Base-by-base conservation (phyloP, 2,888 invertebrate species). In the Ctena decussata region DNA sequence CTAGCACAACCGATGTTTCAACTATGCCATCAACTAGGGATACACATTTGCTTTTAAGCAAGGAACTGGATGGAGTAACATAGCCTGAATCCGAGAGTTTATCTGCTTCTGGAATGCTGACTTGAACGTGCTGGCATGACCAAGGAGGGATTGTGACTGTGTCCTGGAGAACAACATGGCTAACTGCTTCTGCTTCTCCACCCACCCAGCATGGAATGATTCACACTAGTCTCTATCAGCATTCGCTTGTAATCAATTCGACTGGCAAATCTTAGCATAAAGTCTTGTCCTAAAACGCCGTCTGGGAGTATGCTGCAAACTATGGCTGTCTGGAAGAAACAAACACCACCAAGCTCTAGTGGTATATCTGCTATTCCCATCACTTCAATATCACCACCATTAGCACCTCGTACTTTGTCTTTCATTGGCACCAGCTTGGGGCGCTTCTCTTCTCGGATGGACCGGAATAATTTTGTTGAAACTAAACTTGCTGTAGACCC, bases 391-490 rank as follows among this genome's bases (percentile, higher is more conserved):
- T 37, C 24, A 24, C 41, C 24, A 70, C 70, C 70, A 70, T 70
- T 70, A 3, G n/a, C 70, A 24, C 41, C 70, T 8, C 41, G 70
- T 18, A 70, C 39, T 12, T 70, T 37, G n/a, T 37, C 70, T 24
- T 37, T 37, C 37, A 37, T 37, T 18, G n/a, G n/a, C n/a, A n/a
- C n/a, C n/a, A n/a, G n/a, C n/a, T n/a, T n/a, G n/a, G n/a, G n/a
- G n/a, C n/a, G 32, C 37, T 70, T n/a, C 15, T 24, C 37, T n/a
- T 70, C 39, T 37, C 5, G 5, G 6, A 70, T 70, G 12, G 21
- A 39, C 12, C 74, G 53, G 69, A 60, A 80, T 30, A 75, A 35
- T 27, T 72, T 60, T 35, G 82, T 77, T 46, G 86, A 82, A 21
- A 86, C 57, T 1, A 80, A 27, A 18, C 80, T 73, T 24, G 73